A percentile compares a stretch with the other conserved stretches of the same genome.
Conservation (phyloP, 2,888 invertebrate species). For the Agelastica alni region DNA sequence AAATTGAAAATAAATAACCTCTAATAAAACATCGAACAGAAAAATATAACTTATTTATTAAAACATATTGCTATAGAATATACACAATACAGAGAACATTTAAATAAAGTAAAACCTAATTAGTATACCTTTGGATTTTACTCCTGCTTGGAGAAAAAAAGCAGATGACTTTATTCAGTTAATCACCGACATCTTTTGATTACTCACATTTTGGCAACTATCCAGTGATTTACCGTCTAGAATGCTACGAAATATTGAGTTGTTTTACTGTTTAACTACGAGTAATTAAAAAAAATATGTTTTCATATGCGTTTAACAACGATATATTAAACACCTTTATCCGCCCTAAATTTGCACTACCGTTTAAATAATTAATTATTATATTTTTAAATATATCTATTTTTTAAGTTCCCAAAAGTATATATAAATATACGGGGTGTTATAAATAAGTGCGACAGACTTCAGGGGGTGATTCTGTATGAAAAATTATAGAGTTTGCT, state of each 20-base stretch:
- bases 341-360: too few species aligned
- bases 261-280: not conserved
- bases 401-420: too few species aligned
- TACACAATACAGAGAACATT: slow-evolving; percentile 34
- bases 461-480: too few species aligned
- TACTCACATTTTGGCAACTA: not conserved
- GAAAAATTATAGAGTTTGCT: too few species aligned
- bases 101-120: slow-evolving; percentile 13
- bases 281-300: too few species aligned
- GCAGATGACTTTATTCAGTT: not conserved
- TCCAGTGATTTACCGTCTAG: not conserved
- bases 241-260: not conserved
- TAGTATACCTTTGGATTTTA: slow-evolving; percentile 10
- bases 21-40: slow-evolving; percentile 23
- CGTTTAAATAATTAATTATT: too few species aligned
- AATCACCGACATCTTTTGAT: not conserved
- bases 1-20: too few species aligned
- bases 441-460: too few species aligned
- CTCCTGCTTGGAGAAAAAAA: slow-evolving; percentile 1
- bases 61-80: slow-evolving; percentile 42
- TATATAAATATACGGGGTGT: too few species aligned
- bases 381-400: too few species aligned
- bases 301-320: too few species aligned
- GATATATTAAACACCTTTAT: too few species aligned
- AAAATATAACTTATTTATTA: slow-evolving; percentile 45